Evolutionary conservation across 2,797 vertebrate species (phyloP), one percentile per base, ranked within the genome.

Genomic region (Chaetodon trifasciatus): DNA sequence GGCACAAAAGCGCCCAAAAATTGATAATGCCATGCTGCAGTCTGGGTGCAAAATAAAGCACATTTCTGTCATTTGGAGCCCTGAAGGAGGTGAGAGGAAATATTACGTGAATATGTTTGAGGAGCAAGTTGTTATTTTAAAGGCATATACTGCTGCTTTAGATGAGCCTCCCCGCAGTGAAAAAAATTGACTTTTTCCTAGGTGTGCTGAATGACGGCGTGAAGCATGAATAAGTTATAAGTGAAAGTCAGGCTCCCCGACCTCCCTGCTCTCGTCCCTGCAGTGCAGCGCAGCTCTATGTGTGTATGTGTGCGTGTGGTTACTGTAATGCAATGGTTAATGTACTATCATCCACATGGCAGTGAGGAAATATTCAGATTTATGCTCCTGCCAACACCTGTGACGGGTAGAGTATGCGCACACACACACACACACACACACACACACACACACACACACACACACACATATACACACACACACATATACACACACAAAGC

Each of bases 211-310:
- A 78, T 84, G 86, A 82, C 71, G 3, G 87, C 13, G 53, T 85
- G 83, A 90, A 82, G 78, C 81, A 92, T 94, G 91, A 94, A 94
- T 94, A 92, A 93, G 85, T 94, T 81, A 94, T 91, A 86, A 89
- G 85, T 65, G 52, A 75, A 85, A 89, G 89, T 85, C 89, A 86
- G 82, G 69, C 74, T 85, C 81, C 50, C 17, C 64, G 28, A 83
- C 83, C 74, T 76, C 84, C 79, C 60, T 28, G 82, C 70, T 74
- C 68, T 68, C 19, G 1, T 55, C 82, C 75, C 87, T 56, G 75
- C 79, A 47, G 86, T 63, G 70, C 3, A 5, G 24, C 13, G 17
- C 61, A n/a, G 28, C 44, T 15, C 6, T 28, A 70, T 69, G 74
- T 47, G 69, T 69, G 53, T 13, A 1, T 23, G 28, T 32, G 28